Conservation (phyloP, 2,888 invertebrate species). For the Molanna angustata region DNA sequence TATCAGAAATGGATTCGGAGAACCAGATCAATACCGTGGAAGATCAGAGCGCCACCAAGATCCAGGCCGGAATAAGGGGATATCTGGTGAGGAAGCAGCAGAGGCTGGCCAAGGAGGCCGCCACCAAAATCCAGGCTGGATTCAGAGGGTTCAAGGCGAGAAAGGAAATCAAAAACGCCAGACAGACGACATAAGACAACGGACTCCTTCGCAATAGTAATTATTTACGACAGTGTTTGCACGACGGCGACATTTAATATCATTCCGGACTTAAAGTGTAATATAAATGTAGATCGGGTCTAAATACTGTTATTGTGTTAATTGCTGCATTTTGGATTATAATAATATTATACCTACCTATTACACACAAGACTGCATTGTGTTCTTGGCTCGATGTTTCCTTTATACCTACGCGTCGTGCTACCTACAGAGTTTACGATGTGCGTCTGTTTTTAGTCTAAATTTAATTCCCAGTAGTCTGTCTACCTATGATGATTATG, state of each 20-base stretch:
- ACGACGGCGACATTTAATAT: slow-evolving; percentile 8
- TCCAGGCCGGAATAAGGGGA: slow-evolving; percentile 56
- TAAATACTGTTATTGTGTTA: too few relatives aligned
- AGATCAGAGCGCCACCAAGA: slow-evolving; percentile 47
- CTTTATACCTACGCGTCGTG: too few relatives aligned
- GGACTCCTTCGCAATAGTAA: background rate
- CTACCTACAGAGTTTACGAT: too few relatives aligned
- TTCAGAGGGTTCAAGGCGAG: slow-evolving; percentile 41
- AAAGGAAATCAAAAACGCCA: slow-evolving; percentile 38
- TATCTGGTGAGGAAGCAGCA: slow-evolving; percentile 53
- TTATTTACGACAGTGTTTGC: too few relatives aligned
- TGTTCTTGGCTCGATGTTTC: too few relatives aligned
- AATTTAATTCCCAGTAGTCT: too few relatives aligned
- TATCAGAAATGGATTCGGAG: slow-evolving; percentile 4
- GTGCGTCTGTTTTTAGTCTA: too few relatives aligned
- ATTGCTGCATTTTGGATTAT: too few relatives aligned
- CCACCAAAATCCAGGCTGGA: slow-evolving; percentile 42
- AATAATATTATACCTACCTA: too few relatives aligned
- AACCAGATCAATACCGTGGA: slow-evolving; percentile 17
- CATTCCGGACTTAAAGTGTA: slow-evolving; percentile 26
- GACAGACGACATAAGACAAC: slow-evolving; percentile 19
- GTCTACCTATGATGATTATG: too few relatives aligned
- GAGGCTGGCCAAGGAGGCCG: slow-evolving; percentile 41
- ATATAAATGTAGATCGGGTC: too few relatives aligned
- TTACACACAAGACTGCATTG: too few relatives aligned